Conservation (phyloP, 2,113 vertebrate genomes). For the Onychorhynchus coronatus region DNA sequence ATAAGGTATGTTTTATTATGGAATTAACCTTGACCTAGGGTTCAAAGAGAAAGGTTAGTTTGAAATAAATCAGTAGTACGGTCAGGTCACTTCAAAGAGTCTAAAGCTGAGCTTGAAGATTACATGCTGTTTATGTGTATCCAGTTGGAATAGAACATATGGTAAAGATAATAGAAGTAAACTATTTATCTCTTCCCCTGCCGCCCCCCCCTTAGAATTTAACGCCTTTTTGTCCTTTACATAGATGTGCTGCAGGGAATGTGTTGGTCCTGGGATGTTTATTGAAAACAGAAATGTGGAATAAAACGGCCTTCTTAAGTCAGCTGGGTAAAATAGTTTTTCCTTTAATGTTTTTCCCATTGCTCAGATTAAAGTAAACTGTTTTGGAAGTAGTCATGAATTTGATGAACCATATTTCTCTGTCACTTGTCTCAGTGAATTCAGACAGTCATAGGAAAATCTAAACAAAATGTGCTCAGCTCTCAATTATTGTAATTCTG, state of each 20-base stretch:
- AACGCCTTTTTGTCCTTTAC: conserved; percentile 49
- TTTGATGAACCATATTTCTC: neutral
- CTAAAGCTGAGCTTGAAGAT: conserved; percentile 66
- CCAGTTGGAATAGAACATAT: conserved; percentile 67
- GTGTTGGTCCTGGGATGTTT: conserved; percentile 25
- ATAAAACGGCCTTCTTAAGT: neutral
- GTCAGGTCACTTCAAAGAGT: conserved; percentile 78
- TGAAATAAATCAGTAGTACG: conserved; percentile 78
- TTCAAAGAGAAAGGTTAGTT: conserved; percentile 78
- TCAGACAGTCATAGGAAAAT: neutral
- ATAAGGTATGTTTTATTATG: conserved; percentile 75
- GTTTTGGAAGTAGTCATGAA: neutral
- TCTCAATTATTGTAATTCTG: neutral
- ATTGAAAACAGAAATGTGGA: conserved; percentile 38
- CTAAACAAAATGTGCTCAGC: neutral
- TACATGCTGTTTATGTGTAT: conserved; percentile 70
- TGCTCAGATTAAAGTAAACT: neutral
- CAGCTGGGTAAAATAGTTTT: neutral
- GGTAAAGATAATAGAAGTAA: conserved; percentile 64
- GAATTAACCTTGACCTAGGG: conserved; percentile 79
- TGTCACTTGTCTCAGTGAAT: neutral
- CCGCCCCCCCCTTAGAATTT: neutral
- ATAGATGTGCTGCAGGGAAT: neutral
- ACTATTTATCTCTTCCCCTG: conserved; percentile 43
- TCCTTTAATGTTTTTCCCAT: neutral